Evolutionary conservation across 2,113 vertebrate genomes (phyloP).

Genomic region (Ciconia stormi): DNA sequence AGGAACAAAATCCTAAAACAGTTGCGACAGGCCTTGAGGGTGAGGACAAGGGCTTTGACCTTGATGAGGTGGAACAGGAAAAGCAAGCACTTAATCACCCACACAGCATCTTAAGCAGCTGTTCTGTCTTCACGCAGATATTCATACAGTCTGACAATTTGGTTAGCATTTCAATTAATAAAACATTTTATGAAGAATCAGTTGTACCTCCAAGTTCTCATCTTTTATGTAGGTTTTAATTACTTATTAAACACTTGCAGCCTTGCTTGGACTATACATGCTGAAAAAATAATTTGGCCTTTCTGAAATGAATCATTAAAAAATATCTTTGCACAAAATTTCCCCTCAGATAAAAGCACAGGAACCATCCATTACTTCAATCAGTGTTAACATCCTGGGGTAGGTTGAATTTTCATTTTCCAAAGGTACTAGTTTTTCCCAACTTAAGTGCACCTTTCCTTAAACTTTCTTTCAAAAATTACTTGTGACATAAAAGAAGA

Average conservation of each 20-base stretch:
- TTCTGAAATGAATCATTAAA: not conserved
- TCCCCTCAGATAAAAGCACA: not conserved
- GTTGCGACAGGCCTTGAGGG: not conserved
- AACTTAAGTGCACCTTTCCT: not conserved
- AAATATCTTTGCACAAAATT: not conserved
- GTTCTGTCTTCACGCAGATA: not conserved
- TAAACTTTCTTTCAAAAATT: not conserved
- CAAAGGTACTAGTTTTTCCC: not conserved
- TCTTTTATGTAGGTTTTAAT: conserved; percentile 14
- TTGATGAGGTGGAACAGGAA: not conserved
- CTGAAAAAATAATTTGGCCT: not conserved
- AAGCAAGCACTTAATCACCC: not conserved
- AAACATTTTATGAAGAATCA: conserved; percentile 16
- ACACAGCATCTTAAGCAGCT: not conserved
- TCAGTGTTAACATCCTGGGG: not conserved
- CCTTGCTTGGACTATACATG: not conserved
- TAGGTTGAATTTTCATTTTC: not conserved
- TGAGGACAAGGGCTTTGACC: not conserved
- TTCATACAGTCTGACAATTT: not conserved
- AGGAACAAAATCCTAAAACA: not conserved
- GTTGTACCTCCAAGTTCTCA: not conserved
- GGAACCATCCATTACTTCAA: not conserved
- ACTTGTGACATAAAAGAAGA: not conserved
- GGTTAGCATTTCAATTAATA: not conserved
- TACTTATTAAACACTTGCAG: not conserved